Base-by-base conservation (phyloP, 1,140 invertebrate species). In the Sarcophaga peregrina region DNA sequence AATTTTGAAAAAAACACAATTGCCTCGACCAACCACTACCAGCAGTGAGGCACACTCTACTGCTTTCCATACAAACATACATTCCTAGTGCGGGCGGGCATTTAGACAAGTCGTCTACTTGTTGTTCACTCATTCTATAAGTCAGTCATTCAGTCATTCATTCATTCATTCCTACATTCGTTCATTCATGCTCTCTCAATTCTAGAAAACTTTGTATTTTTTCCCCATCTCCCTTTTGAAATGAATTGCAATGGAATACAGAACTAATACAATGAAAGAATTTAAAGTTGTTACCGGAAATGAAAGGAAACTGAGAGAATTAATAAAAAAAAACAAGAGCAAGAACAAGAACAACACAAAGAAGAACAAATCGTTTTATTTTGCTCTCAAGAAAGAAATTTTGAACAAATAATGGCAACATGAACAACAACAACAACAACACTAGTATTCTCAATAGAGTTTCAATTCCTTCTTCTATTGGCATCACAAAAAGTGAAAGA, bases 281-380 rank as follows among this genome's bases (percentile, higher is more conserved):
- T 17, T 68, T 68, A 17, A 68, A 68, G 17, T 20, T 25, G n/a
- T 20, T 20, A 17, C 62, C n/a, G 62, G 62, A 68, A 68, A 68
- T 25, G 17, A 68, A 68, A 68, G 62, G 62, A 68, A 68, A 68
- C 62, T 68, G 20, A 68, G 9, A 68, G 20, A 20, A 68, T 68
- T 17, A n/a, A n/a, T n/a, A n/a, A n/a, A n/a, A n/a, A 68, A 68
- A 37, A 37, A 25, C 62, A 68, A 68, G n/a, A 52, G 5, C 50
- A 52, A 10, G 50, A 52, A 10, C 9, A 68, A 8, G 17, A 68
- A 68, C 62, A 68, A 68, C 5, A 8, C 20, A 25, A 68, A 8
- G 17, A 68, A 68, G 17, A 68, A 68, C 5, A 8, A 68, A 25
- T 37, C 25, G 25, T 37, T 37, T 37, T 37, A 37, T 37, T 1